Evolutionary conservation across 2,113 vertebrate species (phyloP).

Genomic region (Miniopterus natalensis): DNA sequence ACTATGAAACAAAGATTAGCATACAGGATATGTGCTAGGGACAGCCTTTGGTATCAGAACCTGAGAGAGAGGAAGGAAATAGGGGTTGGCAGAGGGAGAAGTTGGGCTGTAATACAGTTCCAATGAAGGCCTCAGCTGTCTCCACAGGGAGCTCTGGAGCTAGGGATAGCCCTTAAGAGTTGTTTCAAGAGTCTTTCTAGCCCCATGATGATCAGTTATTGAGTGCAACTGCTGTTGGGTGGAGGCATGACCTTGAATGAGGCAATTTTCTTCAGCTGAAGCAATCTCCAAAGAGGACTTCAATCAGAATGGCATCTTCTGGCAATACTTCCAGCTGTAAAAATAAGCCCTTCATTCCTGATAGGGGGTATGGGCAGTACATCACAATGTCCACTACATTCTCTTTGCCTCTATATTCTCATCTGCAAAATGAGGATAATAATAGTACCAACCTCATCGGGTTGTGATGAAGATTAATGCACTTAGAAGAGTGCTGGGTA

Average conservation of each 20-base stretch:
- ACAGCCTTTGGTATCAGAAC: background rate
- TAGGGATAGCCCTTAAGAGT: background rate
- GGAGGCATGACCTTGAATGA: background rate
- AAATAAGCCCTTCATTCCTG: background rate
- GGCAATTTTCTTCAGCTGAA: background rate
- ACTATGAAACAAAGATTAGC: background rate
- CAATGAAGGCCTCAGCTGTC: background rate
- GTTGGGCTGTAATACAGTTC: background rate
- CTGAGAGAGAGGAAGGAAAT: background rate
- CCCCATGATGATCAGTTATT: background rate
- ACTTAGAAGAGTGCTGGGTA: background rate
- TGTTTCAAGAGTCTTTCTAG: background rate
- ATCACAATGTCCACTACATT: background rate
- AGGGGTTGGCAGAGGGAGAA: background rate
- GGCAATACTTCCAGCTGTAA: background rate
- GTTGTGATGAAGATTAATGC: background rate
- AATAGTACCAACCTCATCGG: background rate
- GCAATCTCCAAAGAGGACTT: background rate
- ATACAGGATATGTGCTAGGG: background rate
- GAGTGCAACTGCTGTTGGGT: background rate
- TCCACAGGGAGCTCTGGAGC: background rate
- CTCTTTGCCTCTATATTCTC: background rate
- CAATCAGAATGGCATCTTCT: background rate
- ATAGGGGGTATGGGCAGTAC: background rate
- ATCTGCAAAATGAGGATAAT: background rate